Conservation (phyloP, 2,113 vertebrate genomes). For the Nannobrachium achirus region DNA sequence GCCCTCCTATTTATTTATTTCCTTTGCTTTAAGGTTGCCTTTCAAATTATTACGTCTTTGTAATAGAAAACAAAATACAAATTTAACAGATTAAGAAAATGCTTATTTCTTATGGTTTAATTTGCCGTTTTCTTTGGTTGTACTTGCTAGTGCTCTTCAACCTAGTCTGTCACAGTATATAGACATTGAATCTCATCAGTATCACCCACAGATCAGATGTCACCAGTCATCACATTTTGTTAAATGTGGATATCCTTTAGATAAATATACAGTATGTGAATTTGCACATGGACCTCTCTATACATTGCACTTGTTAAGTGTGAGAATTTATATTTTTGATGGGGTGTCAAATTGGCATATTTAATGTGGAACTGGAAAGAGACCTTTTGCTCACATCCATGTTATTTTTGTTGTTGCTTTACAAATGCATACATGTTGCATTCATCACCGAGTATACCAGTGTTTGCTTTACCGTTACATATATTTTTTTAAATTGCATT, state of each 20-base stretch:
- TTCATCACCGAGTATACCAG: constrained; percentile 8
- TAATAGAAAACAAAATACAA: background rate
- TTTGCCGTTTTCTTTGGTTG: constrained; percentile 14
- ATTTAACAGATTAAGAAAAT: constrained; percentile 11
- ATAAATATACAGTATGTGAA: constrained; percentile 35
- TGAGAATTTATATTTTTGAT: background rate
- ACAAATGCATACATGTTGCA: constrained; percentile 12
- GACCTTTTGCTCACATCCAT: background rate
- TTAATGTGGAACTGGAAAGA: constrained; percentile 1
- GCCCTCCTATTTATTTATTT: constrained; percentile 63
- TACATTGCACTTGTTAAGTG: constrained; percentile 55
- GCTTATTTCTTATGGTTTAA: constrained; percentile 1
- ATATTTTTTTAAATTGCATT: background rate
- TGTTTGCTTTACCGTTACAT: constrained; percentile 25
- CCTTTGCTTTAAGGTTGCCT: constrained; percentile 68
- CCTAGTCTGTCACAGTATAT: constrained; percentile 23
- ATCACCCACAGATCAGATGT: constrained; percentile 62
- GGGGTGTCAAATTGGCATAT: background rate
- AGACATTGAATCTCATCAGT: background rate
- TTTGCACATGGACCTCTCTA: constrained; percentile 55
- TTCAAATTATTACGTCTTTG: constrained; percentile 42
- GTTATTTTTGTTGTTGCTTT: constrained; percentile 16
- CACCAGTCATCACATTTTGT: constrained; percentile 21
- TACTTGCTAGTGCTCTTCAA: constrained; percentile 26
- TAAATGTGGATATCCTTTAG: constrained; percentile 13